Percentiles rank a stretch among this genome's conserved stretches.
These are phyloP conservation scores for Clytia hemisphaerica DNA, from an alignment of 30 jellyfish, hydroid and myxozoan species.

Conservation along the genomic window DNA sequence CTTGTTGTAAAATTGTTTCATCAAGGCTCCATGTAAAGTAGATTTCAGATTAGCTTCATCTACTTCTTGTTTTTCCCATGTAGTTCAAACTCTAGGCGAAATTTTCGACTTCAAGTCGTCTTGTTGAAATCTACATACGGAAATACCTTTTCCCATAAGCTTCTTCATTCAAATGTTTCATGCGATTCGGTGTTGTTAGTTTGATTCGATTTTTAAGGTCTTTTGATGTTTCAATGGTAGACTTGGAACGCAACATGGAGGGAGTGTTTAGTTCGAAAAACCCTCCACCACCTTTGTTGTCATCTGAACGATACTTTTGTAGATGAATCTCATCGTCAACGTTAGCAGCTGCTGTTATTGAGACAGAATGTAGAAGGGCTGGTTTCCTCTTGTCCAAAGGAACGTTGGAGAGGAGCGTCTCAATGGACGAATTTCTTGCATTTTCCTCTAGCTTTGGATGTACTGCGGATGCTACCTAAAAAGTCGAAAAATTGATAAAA, in stretches of 20 bases:
- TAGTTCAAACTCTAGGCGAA: too few species aligned
- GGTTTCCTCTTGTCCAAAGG: neutral
- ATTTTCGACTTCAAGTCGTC: too few species aligned
- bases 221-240: conserved; percentile 6
- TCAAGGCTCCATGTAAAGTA: too few species aligned
- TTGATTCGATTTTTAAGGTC: neutral
- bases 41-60: too few species aligned
- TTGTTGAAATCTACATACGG: neutral
- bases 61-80: too few species aligned
- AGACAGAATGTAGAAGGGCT: neutral
- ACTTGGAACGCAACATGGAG: neutral
- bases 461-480: neutral
- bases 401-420: neutral
- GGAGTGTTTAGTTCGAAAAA: neutral
- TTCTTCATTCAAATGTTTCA: neutral
- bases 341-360: conserved; percentile 1
- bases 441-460: neutral
- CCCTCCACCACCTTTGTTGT: neutral
- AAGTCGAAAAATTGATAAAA: too few species aligned
- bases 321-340: conserved; percentile 13
- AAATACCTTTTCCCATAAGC: conserved; percentile 6
- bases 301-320: neutral
- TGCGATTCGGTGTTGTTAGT: neutral
- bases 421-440: neutral
- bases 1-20: too few species aligned